Evolutionary conservation across 2,113 vertebrate genomes (phyloP).

Genomic region (Limnothrissa miodon): DNA sequence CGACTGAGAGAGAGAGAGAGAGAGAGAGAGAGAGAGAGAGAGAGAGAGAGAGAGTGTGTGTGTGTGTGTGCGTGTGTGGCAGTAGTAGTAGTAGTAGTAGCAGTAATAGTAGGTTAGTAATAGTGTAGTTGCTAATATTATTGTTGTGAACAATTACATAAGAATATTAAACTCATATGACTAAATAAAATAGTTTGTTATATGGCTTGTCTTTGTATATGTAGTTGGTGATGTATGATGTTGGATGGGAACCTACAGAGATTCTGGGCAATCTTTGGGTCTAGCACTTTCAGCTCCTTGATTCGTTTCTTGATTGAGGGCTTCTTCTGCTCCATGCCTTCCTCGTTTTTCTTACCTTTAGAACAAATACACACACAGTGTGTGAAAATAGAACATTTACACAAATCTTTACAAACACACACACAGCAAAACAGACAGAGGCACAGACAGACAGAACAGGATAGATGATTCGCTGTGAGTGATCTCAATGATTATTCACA

Average conservation of each 20-base stretch:
- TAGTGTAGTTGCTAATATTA: background rate
- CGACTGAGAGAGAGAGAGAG: background rate
- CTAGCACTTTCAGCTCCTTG: conserved; percentile 93
- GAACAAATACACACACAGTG: conserved; percentile 41
- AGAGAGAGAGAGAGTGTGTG: background rate
- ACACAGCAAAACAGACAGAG: too few relatives aligned
- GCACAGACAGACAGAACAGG: too few relatives aligned
- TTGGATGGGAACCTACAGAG: conserved; percentile 81
- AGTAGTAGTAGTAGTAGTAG: background rate
- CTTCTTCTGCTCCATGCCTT: conserved; percentile 85
- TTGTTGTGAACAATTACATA: too few relatives aligned
- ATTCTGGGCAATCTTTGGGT: conserved; percentile 96
- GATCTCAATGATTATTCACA: background rate
- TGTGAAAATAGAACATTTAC: background rate
- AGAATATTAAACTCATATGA: background rate
- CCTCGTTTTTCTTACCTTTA: conserved; percentile 83
- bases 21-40: conserved; percentile 11
- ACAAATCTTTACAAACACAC: conserved; percentile 13
- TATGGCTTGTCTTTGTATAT: background rate
- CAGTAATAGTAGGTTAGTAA: too few relatives aligned
- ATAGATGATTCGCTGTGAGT: background rate
- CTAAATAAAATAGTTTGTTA: background rate
- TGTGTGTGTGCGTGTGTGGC: background rate
- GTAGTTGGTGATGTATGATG: background rate
- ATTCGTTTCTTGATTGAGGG: conserved; percentile 85